Evolutionary conservation across 2,888 invertebrate genomes (phyloP).

Genomic region (Amphipoea lucens): DNA sequence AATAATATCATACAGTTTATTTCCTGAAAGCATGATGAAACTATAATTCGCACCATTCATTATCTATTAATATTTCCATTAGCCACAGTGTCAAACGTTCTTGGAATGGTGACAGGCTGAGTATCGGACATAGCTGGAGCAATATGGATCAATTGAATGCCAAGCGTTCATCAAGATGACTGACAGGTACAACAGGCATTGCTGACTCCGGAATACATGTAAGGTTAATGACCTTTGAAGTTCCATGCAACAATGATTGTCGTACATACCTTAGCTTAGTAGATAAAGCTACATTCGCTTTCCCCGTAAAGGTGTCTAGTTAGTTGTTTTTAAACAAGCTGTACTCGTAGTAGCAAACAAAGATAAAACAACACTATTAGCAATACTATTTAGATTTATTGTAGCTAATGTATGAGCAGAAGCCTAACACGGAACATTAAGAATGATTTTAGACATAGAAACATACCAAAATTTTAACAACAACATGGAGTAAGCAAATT

Average conservation of each 20-base stretch:
- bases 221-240: slow-evolving; percentile 36
- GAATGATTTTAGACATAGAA: slow-evolving; percentile 1
- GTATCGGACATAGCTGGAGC: slow-evolving; percentile 25
- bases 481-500: slow-evolving; percentile 34
- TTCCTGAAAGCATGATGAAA: not conserved
- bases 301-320: not conserved
- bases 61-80: slow-evolving; percentile 16
- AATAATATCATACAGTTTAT: not conserved
- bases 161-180: slow-evolving; percentile 48
- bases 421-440: not conserved
- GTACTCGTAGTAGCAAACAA: slow-evolving; percentile 7
- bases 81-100: slow-evolving; percentile 24
- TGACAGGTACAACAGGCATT: slow-evolving; percentile 49
- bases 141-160: slow-evolving; percentile 58
- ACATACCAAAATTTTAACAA: slow-evolving; percentile 16
- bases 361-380: not conserved
- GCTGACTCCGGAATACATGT: slow-evolving; percentile 29
- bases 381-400: not conserved
- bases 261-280: not conserved
- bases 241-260: slow-evolving; percentile 16
- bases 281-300: slow-evolving; percentile 20
- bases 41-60: not conserved
- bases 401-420: slow-evolving; percentile 4
- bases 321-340: slow-evolving; percentile 2
- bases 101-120: slow-evolving; percentile 26